Base-by-base conservation (phyloP, 1,140 invertebrate genomes). In the Leptopilina boulardi region DNA sequence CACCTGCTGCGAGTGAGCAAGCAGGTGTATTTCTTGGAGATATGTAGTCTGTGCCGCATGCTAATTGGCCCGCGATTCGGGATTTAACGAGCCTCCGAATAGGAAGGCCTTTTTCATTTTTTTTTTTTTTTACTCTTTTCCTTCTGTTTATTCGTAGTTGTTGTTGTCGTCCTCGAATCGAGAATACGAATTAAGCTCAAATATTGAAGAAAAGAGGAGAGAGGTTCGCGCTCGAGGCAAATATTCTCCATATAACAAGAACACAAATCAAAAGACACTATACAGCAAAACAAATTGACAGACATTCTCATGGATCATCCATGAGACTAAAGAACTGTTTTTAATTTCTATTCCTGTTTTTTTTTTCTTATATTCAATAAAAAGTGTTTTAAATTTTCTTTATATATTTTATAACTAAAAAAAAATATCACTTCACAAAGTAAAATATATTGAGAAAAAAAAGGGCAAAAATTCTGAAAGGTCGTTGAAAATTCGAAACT, bases 51-150 rank as follows among this genome's bases (percentile, higher is more conserved):
- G 75, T 71, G 59, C 80, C 84, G 87, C 89, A 90, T 89, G 89
- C 89, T 90, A 90, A 90, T 90, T 90, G 89, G 78, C 74, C 77
- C 81, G 77, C 80, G 59, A 82, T 81, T 85, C 82, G 81, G 83
- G 87, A 89, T 88, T 88, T 89, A 89, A 89, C 87, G 87, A 90
- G 87, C 83, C 85, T 71, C 78, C 82, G 82, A 86, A 87, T 85
- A 86, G 83, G 84, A 84, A 85, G 83, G 82, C 84, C 80, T 81
- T 82, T 13, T 19, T 15, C 30, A 47, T 18, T 42, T 75, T 30
- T 8, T n/a, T 44, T 19, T 21, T 70, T 76, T 74, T 80, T 81
- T 82, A 76, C 80, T 77, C 70, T 66, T 71, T 72, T 78, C 75
- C 71, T 72, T 80, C 73, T 76, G 59, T 26, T 30, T 74, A 47